These are phyloP conservation scores for Pyrgilauda ruficollis DNA, from an alignment of 2,113 vertebrate species.

Conservation along the genomic window DNA sequence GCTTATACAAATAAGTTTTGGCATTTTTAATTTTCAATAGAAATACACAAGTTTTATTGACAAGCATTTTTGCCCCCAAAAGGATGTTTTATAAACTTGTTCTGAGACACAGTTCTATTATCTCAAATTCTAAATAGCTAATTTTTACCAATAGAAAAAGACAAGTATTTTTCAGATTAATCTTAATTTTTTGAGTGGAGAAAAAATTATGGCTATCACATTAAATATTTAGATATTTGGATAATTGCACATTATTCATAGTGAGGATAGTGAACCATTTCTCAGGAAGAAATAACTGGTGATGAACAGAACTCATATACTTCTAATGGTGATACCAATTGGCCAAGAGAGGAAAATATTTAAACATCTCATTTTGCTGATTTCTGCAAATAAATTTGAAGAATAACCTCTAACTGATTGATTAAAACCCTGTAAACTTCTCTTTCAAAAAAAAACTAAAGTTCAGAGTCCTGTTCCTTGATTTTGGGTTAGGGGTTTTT, in stretches of 20 bases:
- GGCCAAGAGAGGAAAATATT: not conserved
- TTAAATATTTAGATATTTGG: not conserved
- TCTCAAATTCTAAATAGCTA: not conserved
- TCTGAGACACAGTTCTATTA: not conserved
- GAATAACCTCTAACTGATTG: rapidly evolving
- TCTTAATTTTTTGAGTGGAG: not conserved
- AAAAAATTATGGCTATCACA: not conserved
- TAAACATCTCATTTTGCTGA: not conserved
- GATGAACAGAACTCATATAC: not conserved
- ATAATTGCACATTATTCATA: not conserved
- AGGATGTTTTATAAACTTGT: not conserved
- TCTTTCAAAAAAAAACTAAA: not conserved
- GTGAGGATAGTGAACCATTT: not conserved
- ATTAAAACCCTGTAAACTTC: not conserved
- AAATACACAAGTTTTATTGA: not conserved
- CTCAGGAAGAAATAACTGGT: not conserved
- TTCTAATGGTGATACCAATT: not conserved
- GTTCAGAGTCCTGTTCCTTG: not conserved
- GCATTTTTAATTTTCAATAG: not conserved
- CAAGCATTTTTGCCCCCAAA: rapidly evolving
- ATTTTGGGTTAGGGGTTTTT: not conserved
- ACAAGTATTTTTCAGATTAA: not conserved
- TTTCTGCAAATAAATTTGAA: not conserved
- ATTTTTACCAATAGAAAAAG: not conserved
- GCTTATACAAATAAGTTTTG: not conserved